Percentiles rank a stretch among this genome's conserved stretches.
Conservation (phyloP, 2,888 invertebrate species). For the Griposia aprilina region DNA sequence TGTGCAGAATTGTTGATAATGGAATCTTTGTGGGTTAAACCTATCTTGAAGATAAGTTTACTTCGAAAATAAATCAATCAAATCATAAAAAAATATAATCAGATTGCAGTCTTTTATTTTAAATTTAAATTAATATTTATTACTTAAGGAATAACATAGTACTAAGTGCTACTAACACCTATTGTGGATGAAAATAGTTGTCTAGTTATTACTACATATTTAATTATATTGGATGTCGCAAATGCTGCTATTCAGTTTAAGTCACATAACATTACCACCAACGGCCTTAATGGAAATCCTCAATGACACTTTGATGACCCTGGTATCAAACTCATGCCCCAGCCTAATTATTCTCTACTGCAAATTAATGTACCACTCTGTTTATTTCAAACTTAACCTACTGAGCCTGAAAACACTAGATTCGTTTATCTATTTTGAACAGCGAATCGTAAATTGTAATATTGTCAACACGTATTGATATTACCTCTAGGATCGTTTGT, state of each 20-base stretch:
- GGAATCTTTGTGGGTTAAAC: background rate
- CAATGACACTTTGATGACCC: background rate
- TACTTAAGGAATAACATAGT: too few species aligned
- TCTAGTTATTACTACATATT: too few species aligned
- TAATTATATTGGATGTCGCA: too few species aligned
- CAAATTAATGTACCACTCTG: background rate
- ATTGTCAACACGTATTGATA: constrained; percentile 20
- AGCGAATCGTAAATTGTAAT: constrained; percentile 44
- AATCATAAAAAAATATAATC: too few species aligned
- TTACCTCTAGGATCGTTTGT: constrained; percentile 8
- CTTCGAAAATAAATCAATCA: too few species aligned
- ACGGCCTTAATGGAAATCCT: background rate
- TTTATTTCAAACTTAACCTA: background rate
- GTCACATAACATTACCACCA: too few species aligned
- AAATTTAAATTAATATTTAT: too few species aligned
- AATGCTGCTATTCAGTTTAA: too few species aligned
- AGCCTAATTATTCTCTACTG: background rate
- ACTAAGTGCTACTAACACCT: too few species aligned
- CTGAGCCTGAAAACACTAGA: background rate
- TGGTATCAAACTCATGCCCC: background rate
- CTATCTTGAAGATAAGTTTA: too few species aligned
- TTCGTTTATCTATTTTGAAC: constrained; percentile 16
- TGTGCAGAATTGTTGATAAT: background rate
- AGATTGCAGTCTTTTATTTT: too few species aligned
- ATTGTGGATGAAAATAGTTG: too few species aligned